Conservation (phyloP, 2,113 vertebrate genomes). For the Mixornis gularis region DNA sequence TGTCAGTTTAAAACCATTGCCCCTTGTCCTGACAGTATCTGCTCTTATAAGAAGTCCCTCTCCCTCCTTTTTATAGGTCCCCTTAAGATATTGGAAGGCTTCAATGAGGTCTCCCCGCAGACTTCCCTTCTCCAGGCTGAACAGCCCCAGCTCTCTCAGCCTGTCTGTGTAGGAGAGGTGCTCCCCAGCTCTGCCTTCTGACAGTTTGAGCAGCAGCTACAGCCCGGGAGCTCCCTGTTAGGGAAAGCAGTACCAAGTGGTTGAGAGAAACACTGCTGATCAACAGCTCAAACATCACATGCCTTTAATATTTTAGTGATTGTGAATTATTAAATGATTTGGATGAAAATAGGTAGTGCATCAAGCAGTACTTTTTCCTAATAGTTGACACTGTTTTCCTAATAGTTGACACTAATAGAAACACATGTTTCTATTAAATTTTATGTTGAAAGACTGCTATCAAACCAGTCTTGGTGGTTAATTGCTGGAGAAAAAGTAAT, state of each 20-base stretch:
- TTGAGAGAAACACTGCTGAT: background rate
- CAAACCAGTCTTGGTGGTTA: background rate
- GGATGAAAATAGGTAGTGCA: background rate
- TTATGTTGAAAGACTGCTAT: background rate
- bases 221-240: background rate
- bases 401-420: too few species aligned
- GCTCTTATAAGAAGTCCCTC: too few species aligned
- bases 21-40: background rate
- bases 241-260: background rate
- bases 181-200: background rate
- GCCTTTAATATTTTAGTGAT: background rate
- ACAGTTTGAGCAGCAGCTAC: background rate
- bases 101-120: fast-evolving
- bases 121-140: background rate
- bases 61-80: background rate
- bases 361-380: background rate
- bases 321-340: background rate
- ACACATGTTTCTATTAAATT: background rate
- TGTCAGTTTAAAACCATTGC: background rate
- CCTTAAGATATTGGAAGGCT: background rate
- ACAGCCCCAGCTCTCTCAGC: background rate
- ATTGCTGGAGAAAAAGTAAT: background rate
- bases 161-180: background rate
- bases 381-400: background rate
- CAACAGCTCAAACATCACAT: background rate